Conservation (phyloP, 2,113 vertebrate genomes). For the Thalassarche chlororhynchos region DNA sequence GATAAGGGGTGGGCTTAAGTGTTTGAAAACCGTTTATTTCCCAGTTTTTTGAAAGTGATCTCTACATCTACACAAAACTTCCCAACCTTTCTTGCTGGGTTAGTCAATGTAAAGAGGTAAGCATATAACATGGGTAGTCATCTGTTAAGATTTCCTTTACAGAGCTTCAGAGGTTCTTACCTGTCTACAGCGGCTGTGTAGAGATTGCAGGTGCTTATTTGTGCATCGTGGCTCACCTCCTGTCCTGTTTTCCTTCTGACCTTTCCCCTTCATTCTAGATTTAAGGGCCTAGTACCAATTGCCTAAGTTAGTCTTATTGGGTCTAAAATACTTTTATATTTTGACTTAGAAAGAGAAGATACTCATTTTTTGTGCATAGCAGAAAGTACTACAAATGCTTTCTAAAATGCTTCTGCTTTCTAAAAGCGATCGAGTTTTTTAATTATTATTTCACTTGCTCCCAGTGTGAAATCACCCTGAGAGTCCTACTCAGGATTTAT, state of each 20-base stretch:
- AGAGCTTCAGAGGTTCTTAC: background rate
- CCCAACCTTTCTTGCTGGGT: background rate
- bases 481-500: background rate
- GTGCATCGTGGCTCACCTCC: background rate
- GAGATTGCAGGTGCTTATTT: background rate
- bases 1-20: background rate
- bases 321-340: background rate
- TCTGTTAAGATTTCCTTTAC: background rate
- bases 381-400: background rate
- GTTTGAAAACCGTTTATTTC: background rate
- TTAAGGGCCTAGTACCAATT: background rate
- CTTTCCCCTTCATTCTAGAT: background rate
- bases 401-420: background rate
- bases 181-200: background rate
- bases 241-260: background rate
- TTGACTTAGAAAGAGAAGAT: background rate
- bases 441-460: background rate
- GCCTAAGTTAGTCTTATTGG: background rate
- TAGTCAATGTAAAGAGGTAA: background rate
- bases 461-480: background rate
- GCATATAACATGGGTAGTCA: background rate
- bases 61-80: background rate
- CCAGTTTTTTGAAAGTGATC: background rate
- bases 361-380: background rate
- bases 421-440: background rate